Percentiles rank a stretch among this genome's conserved stretches.
These are phyloP conservation scores for Lampropteryx suffumata DNA, from an alignment of 2,888 invertebrate genomes.

Conservation along the genomic window DNA sequence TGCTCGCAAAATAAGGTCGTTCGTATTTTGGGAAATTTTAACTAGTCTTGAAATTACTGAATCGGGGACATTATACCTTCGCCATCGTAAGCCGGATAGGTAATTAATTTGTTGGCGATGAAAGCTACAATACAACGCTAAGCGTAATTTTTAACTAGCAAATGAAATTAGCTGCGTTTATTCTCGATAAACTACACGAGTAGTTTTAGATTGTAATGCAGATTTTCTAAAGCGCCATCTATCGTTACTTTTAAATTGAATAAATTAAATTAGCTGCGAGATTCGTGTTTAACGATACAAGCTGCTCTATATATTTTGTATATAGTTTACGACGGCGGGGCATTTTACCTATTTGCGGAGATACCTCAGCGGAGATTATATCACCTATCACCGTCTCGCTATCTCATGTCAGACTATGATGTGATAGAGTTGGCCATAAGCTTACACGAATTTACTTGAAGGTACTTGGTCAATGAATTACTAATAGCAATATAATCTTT, in stretches of 20 bases:
- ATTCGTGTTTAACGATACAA: slow-evolving; percentile 14
- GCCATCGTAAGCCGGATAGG: not conserved
- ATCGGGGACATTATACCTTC: too few species aligned
- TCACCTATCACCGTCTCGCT: too few species aligned
- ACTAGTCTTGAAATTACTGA: too few species aligned
- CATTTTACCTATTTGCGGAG: not conserved
- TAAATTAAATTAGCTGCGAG: too few species aligned
- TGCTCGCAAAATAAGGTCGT: too few species aligned
- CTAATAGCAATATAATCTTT: too few species aligned
- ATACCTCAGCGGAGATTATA: too few species aligned
- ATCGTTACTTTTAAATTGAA: not conserved
- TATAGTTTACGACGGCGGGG: slow-evolving; percentile 38
- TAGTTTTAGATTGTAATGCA: slow-evolving; percentile 2
- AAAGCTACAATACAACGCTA: not conserved
- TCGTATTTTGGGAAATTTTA: too few species aligned
- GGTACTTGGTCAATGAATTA: too few species aligned
- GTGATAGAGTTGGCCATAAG: too few species aligned
- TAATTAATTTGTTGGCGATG: not conserved
- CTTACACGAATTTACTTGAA: too few species aligned
- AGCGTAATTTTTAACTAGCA: slow-evolving; percentile 15
- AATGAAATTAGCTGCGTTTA: slow-evolving; percentile 13
- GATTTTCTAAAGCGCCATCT: slow-evolving; percentile 1
- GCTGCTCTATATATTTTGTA: slow-evolving; percentile 50
- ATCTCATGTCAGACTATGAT: too few species aligned
- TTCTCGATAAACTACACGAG: slow-evolving; percentile 16